These are phyloP conservation scores for Cygnus atratus DNA, from an alignment of 2,113 vertebrate genomes.

Conservation along the genomic window DNA sequence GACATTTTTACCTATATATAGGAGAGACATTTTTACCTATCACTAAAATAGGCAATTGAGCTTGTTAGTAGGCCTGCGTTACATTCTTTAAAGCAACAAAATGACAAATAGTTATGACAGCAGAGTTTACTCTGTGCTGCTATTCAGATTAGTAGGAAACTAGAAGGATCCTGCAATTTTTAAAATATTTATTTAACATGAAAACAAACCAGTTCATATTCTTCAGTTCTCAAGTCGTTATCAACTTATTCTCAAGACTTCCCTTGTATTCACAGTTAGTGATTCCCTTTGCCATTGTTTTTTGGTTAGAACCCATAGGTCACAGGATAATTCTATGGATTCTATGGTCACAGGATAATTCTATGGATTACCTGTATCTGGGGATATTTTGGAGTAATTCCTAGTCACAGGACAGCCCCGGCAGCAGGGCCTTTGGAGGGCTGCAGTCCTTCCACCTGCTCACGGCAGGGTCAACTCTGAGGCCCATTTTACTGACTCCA, in stretches of 20 bases:
- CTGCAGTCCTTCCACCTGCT: neutral
- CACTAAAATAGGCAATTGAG: neutral
- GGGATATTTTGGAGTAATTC: neutral
- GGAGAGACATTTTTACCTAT: neutral
- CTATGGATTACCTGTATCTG: rapidly evolving
- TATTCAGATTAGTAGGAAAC: slow-evolving; percentile 61
- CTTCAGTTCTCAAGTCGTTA: slow-evolving; percentile 13
- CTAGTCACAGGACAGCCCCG: neutral
- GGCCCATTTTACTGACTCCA: neutral
- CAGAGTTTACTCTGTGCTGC: slow-evolving; percentile 15
- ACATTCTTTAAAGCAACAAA: neutral
- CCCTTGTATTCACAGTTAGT: neutral
- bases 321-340: neutral
- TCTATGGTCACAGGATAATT: neutral
- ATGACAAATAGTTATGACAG: slow-evolving; percentile 42
- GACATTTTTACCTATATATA: neutral
- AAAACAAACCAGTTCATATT: neutral
- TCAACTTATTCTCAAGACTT: slow-evolving; percentile 7
- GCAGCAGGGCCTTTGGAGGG: neutral
- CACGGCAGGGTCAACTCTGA: neutral
- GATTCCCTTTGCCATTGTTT: neutral
- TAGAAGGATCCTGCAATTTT: neutral
- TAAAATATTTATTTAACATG: neutral
- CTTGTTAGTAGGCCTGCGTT: neutral
- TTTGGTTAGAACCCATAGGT: neutral